Evolutionary conservation across 2,113 vertebrate species (phyloP).

Genomic region (Callaeas wilsoni): DNA sequence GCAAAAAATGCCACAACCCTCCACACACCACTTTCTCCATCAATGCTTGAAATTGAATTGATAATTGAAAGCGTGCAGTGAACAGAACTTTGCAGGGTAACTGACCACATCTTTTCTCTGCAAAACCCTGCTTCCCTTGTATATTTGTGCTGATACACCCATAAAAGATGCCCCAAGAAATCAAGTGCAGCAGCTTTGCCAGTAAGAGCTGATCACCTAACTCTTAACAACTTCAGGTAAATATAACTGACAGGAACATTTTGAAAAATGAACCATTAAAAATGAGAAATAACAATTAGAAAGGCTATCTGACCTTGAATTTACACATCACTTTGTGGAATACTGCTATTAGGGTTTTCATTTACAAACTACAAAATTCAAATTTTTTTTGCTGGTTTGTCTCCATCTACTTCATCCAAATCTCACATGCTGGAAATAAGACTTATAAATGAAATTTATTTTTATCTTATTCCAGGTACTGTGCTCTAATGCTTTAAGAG

Average conservation of each 20-base stretch:
- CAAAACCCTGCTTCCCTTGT: not conserved
- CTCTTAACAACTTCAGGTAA: not conserved
- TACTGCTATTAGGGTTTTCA: not conserved
- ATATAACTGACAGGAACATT: not conserved
- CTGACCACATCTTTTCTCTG: not conserved
- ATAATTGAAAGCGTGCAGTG: not conserved
- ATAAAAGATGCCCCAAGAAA: not conserved
- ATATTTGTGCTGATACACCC: not conserved
- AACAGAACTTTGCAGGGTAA: not conserved
- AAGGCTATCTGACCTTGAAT: not conserved
- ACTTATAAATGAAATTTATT: not conserved
- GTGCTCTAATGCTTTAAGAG: not conserved
- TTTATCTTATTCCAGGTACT: not conserved
- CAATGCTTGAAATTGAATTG: not conserved
- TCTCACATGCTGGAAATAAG: not conserved
- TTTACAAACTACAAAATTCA: not conserved
- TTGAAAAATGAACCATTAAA: not conserved
- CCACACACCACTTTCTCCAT: not conserved
- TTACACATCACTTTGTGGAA: not conserved
- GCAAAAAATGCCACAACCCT: not conserved
- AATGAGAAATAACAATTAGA: not conserved
- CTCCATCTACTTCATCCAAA: not conserved
- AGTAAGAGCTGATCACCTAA: not conserved
- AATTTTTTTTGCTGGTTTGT: not conserved
- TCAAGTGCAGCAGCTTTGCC: not conserved